Percentiles rank a stretch among this genome's conserved stretches.
Conservation (phyloP, 2,888 invertebrate genomes). For the Yponomeuta plumbellus region DNA sequence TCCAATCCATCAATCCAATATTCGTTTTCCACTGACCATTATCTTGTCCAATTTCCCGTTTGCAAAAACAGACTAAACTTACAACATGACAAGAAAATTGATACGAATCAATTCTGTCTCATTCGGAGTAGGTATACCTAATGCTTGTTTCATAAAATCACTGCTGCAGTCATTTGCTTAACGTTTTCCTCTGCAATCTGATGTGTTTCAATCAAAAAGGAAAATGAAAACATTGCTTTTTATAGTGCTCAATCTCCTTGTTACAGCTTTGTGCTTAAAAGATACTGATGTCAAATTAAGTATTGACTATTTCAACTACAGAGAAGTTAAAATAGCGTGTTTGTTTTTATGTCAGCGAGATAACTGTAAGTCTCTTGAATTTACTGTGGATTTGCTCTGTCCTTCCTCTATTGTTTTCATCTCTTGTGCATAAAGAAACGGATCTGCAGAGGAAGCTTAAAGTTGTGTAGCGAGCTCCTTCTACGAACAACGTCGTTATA, state of each 20-base stretch:
- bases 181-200: background rate
- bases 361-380: slow-evolving; percentile 24
- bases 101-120: slow-evolving; percentile 14
- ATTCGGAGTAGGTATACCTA: background rate
- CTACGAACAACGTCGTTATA: no score
- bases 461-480: no score
- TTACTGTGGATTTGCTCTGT: background rate
- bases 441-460: no score
- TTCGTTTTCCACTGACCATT: background rate
- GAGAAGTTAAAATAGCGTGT: slow-evolving; percentile 34
- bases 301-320: slow-evolving; percentile 37
- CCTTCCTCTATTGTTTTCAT: no score
- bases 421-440: no score
- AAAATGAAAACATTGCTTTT: background rate
- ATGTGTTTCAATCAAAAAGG: background rate
- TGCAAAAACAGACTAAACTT: background rate
- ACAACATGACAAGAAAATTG: slow-evolving; percentile 11
- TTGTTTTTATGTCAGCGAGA: slow-evolving; percentile 33
- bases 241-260: slow-evolving; percentile 23
- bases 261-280: slow-evolving; percentile 25
- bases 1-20: background rate
- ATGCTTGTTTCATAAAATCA: background rate
- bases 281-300: slow-evolving; percentile 26
- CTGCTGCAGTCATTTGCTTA: background rate
- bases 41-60: background rate